Conservation (phyloP, 2,797 vertebrate genomes). For the Poeciliopsis infans region DNA sequence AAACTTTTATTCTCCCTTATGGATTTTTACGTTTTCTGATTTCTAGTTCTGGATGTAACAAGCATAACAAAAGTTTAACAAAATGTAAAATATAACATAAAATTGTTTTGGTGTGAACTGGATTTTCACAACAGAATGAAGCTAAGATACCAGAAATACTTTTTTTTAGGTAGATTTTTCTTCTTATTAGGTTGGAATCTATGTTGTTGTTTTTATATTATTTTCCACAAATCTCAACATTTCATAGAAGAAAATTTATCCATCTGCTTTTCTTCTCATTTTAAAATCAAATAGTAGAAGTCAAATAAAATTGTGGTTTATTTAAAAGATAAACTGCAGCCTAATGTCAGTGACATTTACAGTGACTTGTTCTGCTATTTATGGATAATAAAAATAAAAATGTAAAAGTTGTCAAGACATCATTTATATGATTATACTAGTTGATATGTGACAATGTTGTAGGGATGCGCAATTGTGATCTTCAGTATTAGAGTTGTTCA, state of each 20-base stretch:
- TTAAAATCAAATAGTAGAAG: not conserved
- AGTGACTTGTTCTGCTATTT: too few species aligned
- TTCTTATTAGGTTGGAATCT: not conserved
- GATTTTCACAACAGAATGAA: not conserved
- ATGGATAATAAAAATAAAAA: not conserved
- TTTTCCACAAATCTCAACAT: not conserved
- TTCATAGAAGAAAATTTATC: not conserved
- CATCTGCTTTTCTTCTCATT: not conserved
- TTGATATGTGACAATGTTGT: not conserved
- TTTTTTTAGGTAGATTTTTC: not conserved
- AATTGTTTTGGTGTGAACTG: not conserved
- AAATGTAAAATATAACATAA: not conserved
- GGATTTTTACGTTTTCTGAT: not conserved
- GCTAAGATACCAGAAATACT: not conserved
- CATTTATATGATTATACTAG: not conserved
- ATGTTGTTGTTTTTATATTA: too few species aligned
- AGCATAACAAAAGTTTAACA: not conserved
- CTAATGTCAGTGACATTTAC: too few species aligned
- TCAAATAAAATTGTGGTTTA: not conserved
- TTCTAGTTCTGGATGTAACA: not conserved
- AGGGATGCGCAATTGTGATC: not conserved
- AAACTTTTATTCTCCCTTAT: not conserved
- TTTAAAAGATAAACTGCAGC: not conserved
- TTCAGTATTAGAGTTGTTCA: not conserved
- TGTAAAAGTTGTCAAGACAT: not conserved